Evolutionary conservation across 2,797 vertebrate genomes (phyloP).

Genomic region (Molossus alvarezi): DNA sequence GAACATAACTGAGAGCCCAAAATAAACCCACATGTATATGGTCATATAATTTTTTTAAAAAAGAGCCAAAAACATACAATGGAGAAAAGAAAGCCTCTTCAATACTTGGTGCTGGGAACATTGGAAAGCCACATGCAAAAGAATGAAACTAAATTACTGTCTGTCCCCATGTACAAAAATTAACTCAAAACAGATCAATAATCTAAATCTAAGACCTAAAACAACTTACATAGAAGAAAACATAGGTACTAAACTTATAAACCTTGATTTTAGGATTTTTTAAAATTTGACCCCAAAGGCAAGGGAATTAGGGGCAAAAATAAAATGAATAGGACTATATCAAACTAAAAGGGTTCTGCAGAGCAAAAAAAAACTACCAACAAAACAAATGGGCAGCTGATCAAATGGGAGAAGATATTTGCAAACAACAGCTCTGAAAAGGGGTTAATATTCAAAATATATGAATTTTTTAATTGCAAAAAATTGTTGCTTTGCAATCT

Average conservation of each 20-base stretch:
- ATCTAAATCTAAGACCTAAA: not conserved
- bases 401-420: not conserved
- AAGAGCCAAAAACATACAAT: not conserved
- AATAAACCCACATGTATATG: not conserved
- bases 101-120: not conserved
- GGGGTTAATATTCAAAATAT: no score
- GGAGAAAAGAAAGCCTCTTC: not conserved
- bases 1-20: not conserved
- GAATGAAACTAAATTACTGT: not conserved
- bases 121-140: not conserved
- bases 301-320: not conserved
- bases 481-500: not conserved
- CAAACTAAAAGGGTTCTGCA: not conserved
- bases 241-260: not conserved
- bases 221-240: not conserved
- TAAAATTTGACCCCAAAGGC: not conserved
- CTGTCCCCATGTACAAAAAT: not conserved
- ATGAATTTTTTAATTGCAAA: not conserved
- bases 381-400: not conserved
- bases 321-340: not conserved
- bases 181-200: not conserved
- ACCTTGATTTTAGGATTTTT: not conserved
- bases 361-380: not conserved
- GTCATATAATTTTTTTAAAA: not conserved
- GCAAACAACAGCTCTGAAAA: no score